Evolutionary conservation across 2,888 invertebrate species (phyloP).

Genomic region (Uloborus plumipes): DNA sequence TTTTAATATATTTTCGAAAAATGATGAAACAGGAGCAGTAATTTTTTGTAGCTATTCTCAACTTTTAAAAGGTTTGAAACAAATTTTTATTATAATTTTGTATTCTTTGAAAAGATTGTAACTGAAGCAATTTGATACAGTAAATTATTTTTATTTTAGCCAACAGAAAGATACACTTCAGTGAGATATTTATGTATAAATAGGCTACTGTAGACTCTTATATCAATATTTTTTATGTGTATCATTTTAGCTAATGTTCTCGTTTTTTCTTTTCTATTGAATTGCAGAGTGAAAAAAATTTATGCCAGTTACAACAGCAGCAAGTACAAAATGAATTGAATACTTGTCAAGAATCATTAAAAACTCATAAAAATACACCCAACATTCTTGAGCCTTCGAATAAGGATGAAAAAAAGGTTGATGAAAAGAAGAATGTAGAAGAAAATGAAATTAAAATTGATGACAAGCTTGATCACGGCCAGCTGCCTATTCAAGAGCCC

Average conservation of each 20-base stretch:
- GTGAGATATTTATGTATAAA: too few species aligned
- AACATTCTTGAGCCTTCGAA: neutral
- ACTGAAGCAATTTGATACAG: too few species aligned
- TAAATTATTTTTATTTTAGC: too few species aligned
- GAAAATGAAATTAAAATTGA: neutral
- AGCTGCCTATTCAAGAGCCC: neutral
- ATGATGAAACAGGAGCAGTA: too few species aligned
- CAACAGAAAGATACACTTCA: too few species aligned
- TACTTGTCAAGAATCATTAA: conserved; percentile 37
- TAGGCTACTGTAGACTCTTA: too few species aligned
- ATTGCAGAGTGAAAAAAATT: conserved; percentile 42
- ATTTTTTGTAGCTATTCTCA: too few species aligned
- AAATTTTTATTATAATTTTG: too few species aligned
- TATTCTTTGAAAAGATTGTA: too few species aligned
- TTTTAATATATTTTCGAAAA: too few species aligned
- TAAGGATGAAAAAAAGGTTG: neutral
- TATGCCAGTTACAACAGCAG: conserved; percentile 52
- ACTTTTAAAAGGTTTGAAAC: too few species aligned
- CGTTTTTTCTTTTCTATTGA: neutral
- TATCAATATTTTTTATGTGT: neutral
- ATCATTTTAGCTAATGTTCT: neutral
- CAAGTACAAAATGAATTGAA: conserved; percentile 36
- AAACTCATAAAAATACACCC: conserved; percentile 10
- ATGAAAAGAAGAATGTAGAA: neutral
- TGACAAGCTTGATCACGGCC: neutral